Percentiles rank a stretch among this genome's conserved stretches.
Conservation (phyloP, 2,888 invertebrate species). For the Pammene aurita region DNA sequence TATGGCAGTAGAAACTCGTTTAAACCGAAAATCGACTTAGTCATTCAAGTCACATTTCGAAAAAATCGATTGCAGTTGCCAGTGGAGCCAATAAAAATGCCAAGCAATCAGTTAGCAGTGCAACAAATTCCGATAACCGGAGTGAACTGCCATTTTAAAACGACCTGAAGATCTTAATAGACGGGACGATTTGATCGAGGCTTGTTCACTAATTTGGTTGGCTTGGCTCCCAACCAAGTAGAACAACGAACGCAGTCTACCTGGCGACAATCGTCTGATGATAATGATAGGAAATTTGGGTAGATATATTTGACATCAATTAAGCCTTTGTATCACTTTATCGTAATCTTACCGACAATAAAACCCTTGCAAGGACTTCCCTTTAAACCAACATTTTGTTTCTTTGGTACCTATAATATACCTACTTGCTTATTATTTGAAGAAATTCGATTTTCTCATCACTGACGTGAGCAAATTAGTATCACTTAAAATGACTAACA, state of each 20-base stretch:
- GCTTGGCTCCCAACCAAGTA: neutral
- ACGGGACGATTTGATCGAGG: neutral
- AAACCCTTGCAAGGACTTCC: no score
- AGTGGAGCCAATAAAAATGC: conserved; percentile 26
- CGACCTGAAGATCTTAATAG: conserved; percentile 3
- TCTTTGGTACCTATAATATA: no score
- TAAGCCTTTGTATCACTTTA: no score
- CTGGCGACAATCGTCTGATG: neutral
- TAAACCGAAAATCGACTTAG: conserved; percentile 17
- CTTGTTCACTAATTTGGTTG: neutral
- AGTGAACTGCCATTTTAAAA: conserved; percentile 21
- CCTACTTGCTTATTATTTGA: no score
- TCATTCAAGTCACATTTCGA: conserved; percentile 17
- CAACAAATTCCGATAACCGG: conserved; percentile 16
- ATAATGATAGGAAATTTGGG: no score
- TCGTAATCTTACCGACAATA: no score
- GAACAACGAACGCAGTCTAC: neutral
- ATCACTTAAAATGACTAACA: no score
- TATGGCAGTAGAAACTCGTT: conserved; percentile 16
- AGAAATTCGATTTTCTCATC: no score
- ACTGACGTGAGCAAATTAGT: no score
- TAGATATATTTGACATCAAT: no score
- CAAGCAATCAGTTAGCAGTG: conserved; percentile 11
- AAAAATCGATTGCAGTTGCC: conserved; percentile 18
- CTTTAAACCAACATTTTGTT: no score